Conservation (phyloP, 2,888 invertebrate species). For the Dynastes grantii region DNA sequence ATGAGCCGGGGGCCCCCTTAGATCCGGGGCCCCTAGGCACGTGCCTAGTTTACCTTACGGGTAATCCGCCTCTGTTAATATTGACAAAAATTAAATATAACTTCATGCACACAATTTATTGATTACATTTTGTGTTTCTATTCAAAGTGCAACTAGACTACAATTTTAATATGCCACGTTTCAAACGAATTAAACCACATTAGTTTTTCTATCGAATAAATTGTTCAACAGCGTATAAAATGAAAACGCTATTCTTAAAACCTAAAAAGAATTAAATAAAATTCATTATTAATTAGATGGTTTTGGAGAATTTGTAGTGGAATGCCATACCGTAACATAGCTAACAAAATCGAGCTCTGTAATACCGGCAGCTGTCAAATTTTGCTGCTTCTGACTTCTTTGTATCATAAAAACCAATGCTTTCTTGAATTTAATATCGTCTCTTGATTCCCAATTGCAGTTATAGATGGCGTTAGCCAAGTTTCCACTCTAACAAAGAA, state of each 20-base stretch:
- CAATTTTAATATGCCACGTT: neutral
- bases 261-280: slow-evolving; percentile 50
- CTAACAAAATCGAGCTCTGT: slow-evolving; percentile 55
- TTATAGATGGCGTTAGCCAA: slow-evolving; percentile 50
- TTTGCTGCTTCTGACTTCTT: slow-evolving; percentile 50
- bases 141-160: neutral
- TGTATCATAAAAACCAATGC: slow-evolving; percentile 52
- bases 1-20: too few relatives aligned
- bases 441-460: slow-evolving; percentile 50
- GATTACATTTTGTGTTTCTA: neutral
- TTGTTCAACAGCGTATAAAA: slow-evolving; percentile 53
- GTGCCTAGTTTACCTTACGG: too few relatives aligned
- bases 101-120: neutral
- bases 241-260: slow-evolving; percentile 55
- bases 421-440: slow-evolving; percentile 48
- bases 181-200: neutral
- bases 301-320: too few relatives aligned
- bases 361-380: slow-evolving; percentile 54
- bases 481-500: slow-evolving; percentile 49
- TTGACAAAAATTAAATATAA: too few relatives aligned
- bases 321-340: slow-evolving; percentile 51
- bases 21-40: too few relatives aligned
- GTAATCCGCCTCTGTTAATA: too few relatives aligned
- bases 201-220: slow-evolving; percentile 14
- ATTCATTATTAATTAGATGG: neutral